Conservation (phyloP, 2,888 invertebrate genomes). For the Hipparchia semele region DNA sequence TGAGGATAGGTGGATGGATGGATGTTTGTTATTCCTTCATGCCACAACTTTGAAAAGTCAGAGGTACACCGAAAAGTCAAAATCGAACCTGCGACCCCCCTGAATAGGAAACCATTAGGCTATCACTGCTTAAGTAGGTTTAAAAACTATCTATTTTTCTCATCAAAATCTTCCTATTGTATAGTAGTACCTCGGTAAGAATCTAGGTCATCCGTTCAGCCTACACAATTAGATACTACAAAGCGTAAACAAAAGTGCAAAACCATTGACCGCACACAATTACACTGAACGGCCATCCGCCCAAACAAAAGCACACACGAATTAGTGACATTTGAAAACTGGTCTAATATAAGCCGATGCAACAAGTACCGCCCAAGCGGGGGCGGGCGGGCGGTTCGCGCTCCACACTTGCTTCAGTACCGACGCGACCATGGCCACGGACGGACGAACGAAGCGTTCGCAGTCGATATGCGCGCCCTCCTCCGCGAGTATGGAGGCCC, state of each 20-base stretch:
- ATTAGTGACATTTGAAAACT: conserved; percentile 64
- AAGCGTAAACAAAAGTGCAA: conserved; percentile 2
- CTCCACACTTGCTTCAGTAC: conserved; percentile 57
- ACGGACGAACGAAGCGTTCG: conserved; percentile 87
- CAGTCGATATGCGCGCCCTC: conserved; percentile 89
- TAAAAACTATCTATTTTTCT: too few species aligned
- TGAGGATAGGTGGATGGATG: too few species aligned
- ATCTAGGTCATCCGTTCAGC: neutral
- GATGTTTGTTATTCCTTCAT: too few species aligned
- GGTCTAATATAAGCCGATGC: conserved; percentile 65
- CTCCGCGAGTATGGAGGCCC: conserved; percentile 86
- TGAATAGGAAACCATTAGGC: too few species aligned
- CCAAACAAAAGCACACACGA: conserved; percentile 50
- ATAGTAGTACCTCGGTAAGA: neutral
- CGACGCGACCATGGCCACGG: conserved; percentile 84
- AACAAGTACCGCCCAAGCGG: conserved; percentile 63
- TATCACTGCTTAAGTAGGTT: neutral
- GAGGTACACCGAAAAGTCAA: too few species aligned
- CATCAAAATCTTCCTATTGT: too few species aligned
- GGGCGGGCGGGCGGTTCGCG: conserved; percentile 50
- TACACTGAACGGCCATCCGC: conserved; percentile 34
- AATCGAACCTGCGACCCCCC: too few species aligned
- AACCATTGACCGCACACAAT: neutral
- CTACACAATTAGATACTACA: neutral
- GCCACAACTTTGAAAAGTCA: too few species aligned